Evolutionary conservation across 2,797 vertebrate species (phyloP).

Genomic region (Chrosomus eos): DNA sequence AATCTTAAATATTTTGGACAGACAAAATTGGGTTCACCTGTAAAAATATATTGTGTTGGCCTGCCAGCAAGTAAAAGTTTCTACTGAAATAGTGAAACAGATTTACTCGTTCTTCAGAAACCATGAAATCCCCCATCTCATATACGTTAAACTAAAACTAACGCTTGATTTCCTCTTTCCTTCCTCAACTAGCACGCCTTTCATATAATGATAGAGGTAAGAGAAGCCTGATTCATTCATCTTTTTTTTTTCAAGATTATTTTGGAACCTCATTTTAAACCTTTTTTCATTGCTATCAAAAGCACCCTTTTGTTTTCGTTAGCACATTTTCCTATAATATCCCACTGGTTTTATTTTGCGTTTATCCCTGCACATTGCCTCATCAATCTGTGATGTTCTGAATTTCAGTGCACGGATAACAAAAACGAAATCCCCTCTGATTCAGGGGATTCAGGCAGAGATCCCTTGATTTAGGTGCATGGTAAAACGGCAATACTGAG

Average conservation of each 20-base stretch:
- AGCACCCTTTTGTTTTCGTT: slow-evolving; percentile 40
- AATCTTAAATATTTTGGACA: neutral
- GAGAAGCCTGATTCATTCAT: slow-evolving; percentile 74
- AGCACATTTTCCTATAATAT: slow-evolving; percentile 36
- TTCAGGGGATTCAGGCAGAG: slow-evolving; percentile 45
- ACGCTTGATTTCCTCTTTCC: slow-evolving; percentile 79
- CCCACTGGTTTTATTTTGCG: slow-evolving; percentile 46
- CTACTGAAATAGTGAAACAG: slow-evolving; percentile 20
- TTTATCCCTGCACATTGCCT: slow-evolving; percentile 53
- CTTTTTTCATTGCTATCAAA: slow-evolving; percentile 29
- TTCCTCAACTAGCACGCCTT: slow-evolving; percentile 93
- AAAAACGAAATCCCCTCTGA: slow-evolving; percentile 50
- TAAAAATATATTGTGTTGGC: slow-evolving; percentile 14
- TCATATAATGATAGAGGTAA: slow-evolving; percentile 99
- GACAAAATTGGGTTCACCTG: neutral
- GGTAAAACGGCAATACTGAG: slow-evolving; percentile 49
- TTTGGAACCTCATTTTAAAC: slow-evolving; percentile 32
- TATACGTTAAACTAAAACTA: slow-evolving; percentile 77
- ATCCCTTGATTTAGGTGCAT: slow-evolving; percentile 58
- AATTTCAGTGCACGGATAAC: slow-evolving; percentile 61
- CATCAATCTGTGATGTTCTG: slow-evolving; percentile 42
- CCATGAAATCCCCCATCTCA: slow-evolving; percentile 62
- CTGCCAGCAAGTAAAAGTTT: slow-evolving; percentile 2
- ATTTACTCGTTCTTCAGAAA: slow-evolving; percentile 54
- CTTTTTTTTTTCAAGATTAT: slow-evolving; percentile 31